Conservation (phyloP, 2,113 vertebrate genomes). For the Oceanodroma tethys region DNA sequence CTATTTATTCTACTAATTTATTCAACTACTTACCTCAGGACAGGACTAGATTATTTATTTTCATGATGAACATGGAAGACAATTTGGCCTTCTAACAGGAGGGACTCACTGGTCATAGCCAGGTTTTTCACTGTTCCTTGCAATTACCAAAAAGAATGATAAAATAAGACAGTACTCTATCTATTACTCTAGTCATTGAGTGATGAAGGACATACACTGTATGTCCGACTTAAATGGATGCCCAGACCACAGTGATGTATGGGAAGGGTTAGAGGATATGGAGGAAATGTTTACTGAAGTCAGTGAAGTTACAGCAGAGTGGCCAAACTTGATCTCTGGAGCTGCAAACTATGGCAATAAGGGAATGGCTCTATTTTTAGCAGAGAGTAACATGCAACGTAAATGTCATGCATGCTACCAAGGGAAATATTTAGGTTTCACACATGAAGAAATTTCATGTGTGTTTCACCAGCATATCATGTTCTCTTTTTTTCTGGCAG, state of each 20-base stretch:
- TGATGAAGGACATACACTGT: neutral
- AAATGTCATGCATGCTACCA: neutral
- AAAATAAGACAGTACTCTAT: neutral
- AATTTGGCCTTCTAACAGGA: neutral
- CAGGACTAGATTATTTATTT: neutral
- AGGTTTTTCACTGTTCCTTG: neutral
- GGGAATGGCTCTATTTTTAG: neutral
- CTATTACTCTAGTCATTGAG: neutral
- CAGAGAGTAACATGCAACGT: neutral
- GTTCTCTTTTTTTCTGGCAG: neutral
- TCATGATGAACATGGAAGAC: neutral
- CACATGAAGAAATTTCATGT: neutral
- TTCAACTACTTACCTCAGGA: neutral
- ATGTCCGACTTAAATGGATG: neutral
- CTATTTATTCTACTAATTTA: neutral
- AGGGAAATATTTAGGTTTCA: neutral
- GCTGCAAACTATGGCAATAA: neutral
- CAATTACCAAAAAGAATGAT: neutral
- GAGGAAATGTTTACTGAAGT: neutral
- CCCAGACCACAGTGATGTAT: neutral
- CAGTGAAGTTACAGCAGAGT: neutral
- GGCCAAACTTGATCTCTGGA: neutral
- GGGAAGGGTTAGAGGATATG: neutral
- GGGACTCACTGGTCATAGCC: neutral
- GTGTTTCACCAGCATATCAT: neutral